Evolutionary conservation across 2,113 vertebrate species (phyloP), one percentile per base, ranked within the genome.

Genomic region (Psilopsiagon aymara): DNA sequence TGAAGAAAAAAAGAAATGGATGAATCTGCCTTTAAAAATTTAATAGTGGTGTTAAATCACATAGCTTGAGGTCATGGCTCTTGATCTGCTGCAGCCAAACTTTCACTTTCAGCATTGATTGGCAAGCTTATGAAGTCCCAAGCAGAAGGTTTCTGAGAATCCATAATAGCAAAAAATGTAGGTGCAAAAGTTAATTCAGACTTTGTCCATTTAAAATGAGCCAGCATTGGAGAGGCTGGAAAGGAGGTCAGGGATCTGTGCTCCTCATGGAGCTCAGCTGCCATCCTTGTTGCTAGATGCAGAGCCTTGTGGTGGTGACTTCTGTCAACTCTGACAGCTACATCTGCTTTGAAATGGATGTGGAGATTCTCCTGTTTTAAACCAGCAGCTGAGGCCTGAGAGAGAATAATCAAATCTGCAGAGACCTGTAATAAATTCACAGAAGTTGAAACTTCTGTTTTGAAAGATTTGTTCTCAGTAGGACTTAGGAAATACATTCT

Each of bases 211-310:
- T 80, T 53, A 80, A 49, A 33, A 2, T 1, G 25, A 75, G 13
- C 8, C 15, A 29, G 29, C 18, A 18, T 0, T 49, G 28, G 14
- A 87, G 21, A 73, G 16, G 25, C 16, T 63, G 23, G 10, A 33
- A 63, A 24, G 33, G 44, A 74, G 24, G 9, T 5, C 41, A 46
- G 29, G 27, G 8, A 82, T 21, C 8, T 51, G 19, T 12, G 33
- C 18, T 59, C 4, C 25, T 80, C 11, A 17, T 20, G 14, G 18
- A 5, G 3, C 13, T 76, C 19, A 41, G 13, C 3, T 4, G 15
- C 12, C 1, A 7, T 62, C 21, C 33, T 49, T 0, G 0, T 18
- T 35, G 35, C 27, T 53, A 46, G 14, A 6, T 11, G 0, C 16
- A 46, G 66, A 53, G 25, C 16, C 6, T 59, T 70, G 55, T 1